phyloP scores from a whole-genome alignment of 92 coral and sea anemone genomes.

The Plumapathes pennacea region DNA sequence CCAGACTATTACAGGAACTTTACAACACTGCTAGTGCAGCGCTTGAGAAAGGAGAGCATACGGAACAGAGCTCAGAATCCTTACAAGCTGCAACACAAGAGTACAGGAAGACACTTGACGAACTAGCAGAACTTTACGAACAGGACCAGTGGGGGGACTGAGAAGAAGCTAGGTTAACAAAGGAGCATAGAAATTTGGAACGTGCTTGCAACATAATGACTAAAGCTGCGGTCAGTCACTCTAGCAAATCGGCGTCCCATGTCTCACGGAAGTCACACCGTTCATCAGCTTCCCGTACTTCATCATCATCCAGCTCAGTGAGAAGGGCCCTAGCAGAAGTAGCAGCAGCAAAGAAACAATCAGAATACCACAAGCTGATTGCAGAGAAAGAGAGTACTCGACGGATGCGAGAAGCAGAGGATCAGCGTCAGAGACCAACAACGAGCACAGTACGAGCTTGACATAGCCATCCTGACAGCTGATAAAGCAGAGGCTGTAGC shows the following conservation, averaged over 20 bases:
- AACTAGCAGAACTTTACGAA: background rate
- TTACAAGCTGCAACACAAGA: background rate
- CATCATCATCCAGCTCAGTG: slow-evolving; percentile 4
- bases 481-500: slow-evolving; percentile 25
- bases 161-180: background rate
- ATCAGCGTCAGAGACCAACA: slow-evolving; percentile 12
- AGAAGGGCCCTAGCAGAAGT: slow-evolving; percentile 18
- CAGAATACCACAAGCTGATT: slow-evolving; percentile 20
- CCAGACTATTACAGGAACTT: background rate
- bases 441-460: slow-evolving; percentile 29
- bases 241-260: background rate
- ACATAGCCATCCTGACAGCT: slow-evolving; percentile 34
- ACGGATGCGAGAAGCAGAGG: slow-evolving; percentile 32
- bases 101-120: background rate
- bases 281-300: background rate
- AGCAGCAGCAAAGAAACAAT: slow-evolving; percentile 19
- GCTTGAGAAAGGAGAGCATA: background rate
- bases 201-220: background rate
- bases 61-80: background rate
- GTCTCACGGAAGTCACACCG: background rate
- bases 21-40: background rate
- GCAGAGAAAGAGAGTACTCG: slow-evolving; percentile 26
- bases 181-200: background rate
- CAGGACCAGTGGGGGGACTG: background rate
- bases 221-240: background rate